phyloP scores from a whole-genome alignment of 2,888 invertebrate genomes.

The Troilus luridus region DNA sequence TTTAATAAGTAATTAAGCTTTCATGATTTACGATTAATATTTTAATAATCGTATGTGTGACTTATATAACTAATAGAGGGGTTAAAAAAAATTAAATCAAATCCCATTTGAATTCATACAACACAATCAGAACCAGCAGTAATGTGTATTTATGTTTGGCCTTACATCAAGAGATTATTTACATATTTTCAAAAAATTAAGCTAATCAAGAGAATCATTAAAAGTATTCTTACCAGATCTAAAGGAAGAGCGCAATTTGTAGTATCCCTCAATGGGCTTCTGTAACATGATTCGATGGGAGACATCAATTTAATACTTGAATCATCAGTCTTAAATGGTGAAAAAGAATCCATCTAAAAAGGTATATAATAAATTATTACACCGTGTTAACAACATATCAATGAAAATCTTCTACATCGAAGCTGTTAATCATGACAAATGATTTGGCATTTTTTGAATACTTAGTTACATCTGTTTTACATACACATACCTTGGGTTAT shows the following conservation, averaged over 20 bases:
- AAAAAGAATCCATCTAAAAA: slow-evolving; percentile 51
- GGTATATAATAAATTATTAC: neutral
- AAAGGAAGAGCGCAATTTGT: slow-evolving; percentile 48
- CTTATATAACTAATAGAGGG: neutral
- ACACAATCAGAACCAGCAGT: neutral
- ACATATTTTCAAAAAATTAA: neutral
- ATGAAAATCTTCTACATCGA: neutral
- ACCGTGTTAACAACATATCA: neutral
- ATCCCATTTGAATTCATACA: neutral
- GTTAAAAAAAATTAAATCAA: neutral
- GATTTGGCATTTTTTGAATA: no score
- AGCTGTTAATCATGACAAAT: no score
- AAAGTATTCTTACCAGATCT: neutral
- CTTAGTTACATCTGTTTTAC: no score
- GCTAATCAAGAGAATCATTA: neutral
- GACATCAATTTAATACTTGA: slow-evolving; percentile 16
- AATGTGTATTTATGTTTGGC: no score
- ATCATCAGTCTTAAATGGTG: slow-evolving; percentile 28
- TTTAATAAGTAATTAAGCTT: neutral
- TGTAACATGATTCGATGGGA: slow-evolving; percentile 31
- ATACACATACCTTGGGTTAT: no score
- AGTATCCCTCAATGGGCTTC: slow-evolving; percentile 52
- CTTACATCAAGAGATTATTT: no score
- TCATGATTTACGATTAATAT: neutral
- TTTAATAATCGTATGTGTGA: neutral